phyloP scores from a whole-genome alignment of 2,888 invertebrate genomes.

The Amphiduros pacificus region DNA sequence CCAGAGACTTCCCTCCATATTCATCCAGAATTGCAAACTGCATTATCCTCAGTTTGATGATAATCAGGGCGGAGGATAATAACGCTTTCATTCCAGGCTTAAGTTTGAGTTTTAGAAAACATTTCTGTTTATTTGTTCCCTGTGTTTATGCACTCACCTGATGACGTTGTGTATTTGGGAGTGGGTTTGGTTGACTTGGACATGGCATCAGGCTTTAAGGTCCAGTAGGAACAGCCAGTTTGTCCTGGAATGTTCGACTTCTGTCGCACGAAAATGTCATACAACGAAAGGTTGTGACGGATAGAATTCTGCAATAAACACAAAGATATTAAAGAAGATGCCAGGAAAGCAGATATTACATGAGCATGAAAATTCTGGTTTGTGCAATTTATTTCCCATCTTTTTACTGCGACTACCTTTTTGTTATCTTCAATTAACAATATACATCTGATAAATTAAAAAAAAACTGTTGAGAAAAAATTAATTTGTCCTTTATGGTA shows the following conservation, averaged over 20 bases:
- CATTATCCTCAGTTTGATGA: too few species aligned
- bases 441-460: background rate
- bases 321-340: too few species aligned
- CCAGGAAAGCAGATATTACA: too few species aligned
- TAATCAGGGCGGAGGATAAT: too few species aligned
- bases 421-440: background rate
- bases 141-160: background rate
- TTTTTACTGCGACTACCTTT: too few species aligned
- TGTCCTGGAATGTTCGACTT: constrained; percentile 15
- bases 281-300: constrained; percentile 33
- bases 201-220: constrained; percentile 16
- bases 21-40: too few species aligned
- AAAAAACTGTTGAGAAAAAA: background rate
- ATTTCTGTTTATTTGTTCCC: background rate
- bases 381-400: too few species aligned
- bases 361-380: too few species aligned
- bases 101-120: too few species aligned
- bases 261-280: constrained; percentile 33
- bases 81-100: too few species aligned
- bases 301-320: constrained; percentile 31
- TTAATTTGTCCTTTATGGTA: background rate
- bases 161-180: background rate
- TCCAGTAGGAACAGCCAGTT: constrained; percentile 31
- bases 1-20: too few species aligned
- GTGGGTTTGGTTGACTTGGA: background rate